Percentiles rank a stretch among this genome's conserved stretches.
Evolutionary conservation across 2,888 invertebrate species (phyloP).

Genomic region (Caenorhabditis wallacei): DNA sequence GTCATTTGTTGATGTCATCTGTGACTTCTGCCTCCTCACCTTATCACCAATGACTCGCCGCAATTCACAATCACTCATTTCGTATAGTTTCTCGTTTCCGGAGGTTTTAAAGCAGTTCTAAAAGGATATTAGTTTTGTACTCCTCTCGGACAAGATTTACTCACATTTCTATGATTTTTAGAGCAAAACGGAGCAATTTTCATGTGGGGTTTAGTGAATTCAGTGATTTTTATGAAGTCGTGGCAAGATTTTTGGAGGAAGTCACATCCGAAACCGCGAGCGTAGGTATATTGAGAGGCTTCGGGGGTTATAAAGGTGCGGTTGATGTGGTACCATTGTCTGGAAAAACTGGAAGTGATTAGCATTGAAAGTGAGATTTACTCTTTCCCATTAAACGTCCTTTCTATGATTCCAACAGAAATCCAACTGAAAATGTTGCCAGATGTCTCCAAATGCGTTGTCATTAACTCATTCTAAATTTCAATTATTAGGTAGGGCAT

Average conservation of each 20-base stretch:
- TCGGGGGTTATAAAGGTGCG: constrained; percentile 58
- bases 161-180: constrained; percentile 22
- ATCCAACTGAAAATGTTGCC: constrained; percentile 75
- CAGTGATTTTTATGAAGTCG: constrained; percentile 64
- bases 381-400: constrained; percentile 71
- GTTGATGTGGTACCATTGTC: constrained; percentile 74
- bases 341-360: constrained; percentile 9
- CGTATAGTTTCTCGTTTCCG: not conserved
- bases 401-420: constrained; percentile 75
- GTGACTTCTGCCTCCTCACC: constrained; percentile 1
- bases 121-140: not conserved
- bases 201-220: not conserved
- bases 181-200: constrained; percentile 44
- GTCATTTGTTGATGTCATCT: not conserved
- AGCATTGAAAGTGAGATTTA: constrained; percentile 26
- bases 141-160: not conserved
- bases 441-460: constrained; percentile 66
- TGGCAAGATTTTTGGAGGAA: constrained; percentile 71
- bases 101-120: constrained; percentile 36
- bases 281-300: constrained; percentile 69
- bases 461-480: constrained; percentile 79
- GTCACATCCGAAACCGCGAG: constrained; percentile 71
- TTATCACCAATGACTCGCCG: constrained; percentile 17
- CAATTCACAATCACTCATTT: constrained; percentile 13
- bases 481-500: not conserved